Evolutionary conservation across 1,140 invertebrate species (phyloP).

Genomic region (Diuraphis noxia): DNA sequence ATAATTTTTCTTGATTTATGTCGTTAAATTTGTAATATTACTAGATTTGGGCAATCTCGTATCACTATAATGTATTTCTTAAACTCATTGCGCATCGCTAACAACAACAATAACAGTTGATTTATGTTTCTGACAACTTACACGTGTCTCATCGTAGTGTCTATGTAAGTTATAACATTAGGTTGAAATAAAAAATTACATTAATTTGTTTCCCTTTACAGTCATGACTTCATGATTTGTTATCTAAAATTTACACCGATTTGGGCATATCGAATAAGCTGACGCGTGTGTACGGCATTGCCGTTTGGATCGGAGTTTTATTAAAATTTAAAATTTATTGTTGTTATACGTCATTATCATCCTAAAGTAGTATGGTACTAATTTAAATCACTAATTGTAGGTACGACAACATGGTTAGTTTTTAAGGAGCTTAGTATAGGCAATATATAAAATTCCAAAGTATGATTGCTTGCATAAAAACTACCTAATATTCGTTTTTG

Average conservation of each 20-base stretch:
- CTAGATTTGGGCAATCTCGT: not conserved
- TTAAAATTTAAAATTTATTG: not conserved
- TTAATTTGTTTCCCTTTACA: not conserved
- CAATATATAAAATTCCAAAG: not conserved
- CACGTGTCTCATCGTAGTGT: not conserved
- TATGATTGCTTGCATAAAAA: not conserved
- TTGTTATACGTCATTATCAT: not conserved
- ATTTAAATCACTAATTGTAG: not conserved
- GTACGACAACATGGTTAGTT: not conserved
- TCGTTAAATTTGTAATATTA: not conserved
- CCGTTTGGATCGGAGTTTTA: not conserved
- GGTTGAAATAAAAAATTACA: too few relatives aligned
- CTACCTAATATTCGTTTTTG: not conserved
- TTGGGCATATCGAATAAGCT: not conserved
- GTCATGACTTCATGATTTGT: not conserved
- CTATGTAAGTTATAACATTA: not conserved
- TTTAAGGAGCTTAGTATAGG: not conserved
- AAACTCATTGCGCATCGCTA: not conserved
- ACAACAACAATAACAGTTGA: not conserved
- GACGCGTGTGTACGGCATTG: not conserved
- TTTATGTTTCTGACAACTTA: not conserved
- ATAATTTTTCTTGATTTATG: not conserved
- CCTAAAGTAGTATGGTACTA: too few relatives aligned
- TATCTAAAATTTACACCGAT: not conserved
- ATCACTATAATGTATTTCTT: not conserved